Percentiles rank a stretch among this genome's conserved stretches.
Evolutionary conservation across 2,888 invertebrate species (phyloP).

Genomic region (Orchesella flavescens): DNA sequence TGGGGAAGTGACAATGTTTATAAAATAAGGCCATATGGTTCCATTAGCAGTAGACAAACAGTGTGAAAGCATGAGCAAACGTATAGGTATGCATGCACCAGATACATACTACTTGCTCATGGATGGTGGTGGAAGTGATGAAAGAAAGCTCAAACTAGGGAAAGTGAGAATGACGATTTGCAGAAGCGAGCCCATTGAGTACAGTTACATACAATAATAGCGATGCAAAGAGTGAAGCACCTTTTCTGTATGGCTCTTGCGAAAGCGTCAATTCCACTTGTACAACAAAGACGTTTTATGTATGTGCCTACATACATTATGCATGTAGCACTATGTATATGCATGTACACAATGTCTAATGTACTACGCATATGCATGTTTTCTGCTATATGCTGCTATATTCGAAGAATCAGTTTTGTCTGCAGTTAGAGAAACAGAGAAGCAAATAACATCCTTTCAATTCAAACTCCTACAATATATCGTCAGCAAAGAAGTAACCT

Average conservation of each 20-base stretch:
- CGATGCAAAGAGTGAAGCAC: not conserved
- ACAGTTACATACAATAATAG: constrained; percentile 10
- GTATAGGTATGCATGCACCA: not conserved
- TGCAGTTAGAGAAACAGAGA: not conserved
- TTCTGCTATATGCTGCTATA: not conserved
- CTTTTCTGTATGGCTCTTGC: not conserved
- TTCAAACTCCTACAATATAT: not conserved
- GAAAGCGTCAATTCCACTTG: constrained; percentile 24
- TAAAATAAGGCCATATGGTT: constrained; percentile 63
- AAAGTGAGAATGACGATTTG: constrained; percentile 1
- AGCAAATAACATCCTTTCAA: constrained; percentile 23
- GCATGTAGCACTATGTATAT: not conserved
- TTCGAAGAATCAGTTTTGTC: constrained; percentile 2
- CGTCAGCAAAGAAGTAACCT: constrained; percentile 28
- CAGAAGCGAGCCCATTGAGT: not conserved
- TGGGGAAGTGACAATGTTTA: constrained; percentile 33
- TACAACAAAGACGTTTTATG: constrained; percentile 18
- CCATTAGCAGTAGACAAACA: constrained; percentile 55
- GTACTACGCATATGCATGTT: not conserved
- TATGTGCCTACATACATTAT: not conserved
- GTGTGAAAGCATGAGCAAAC: too few relatives aligned
- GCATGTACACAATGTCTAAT: constrained; percentile 16
- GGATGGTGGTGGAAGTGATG: not conserved
- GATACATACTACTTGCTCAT: constrained; percentile 5
- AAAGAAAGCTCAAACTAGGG: not conserved